Conservation (phyloP, 2,797 vertebrate species). For the Naso thynnoides region DNA sequence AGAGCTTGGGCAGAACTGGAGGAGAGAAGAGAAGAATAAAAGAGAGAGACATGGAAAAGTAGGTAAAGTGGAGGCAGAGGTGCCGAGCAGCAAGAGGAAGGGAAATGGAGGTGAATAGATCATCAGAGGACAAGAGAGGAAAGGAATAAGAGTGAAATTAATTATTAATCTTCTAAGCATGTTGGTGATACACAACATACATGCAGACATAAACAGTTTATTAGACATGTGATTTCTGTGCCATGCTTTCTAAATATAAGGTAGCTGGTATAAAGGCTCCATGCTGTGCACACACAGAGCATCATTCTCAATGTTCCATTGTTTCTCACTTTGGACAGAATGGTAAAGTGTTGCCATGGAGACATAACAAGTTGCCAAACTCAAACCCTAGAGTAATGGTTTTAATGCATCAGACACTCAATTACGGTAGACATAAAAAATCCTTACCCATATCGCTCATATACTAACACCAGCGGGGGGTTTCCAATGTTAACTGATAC, state of each 20-base stretch:
- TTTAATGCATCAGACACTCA: constrained; percentile 72
- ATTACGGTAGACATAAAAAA: constrained; percentile 68
- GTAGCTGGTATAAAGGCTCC: constrained; percentile 21
- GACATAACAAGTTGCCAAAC: constrained; percentile 76
- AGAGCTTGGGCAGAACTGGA: constrained; percentile 89
- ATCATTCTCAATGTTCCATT: constrained; percentile 41
- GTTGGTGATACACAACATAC: constrained; percentile 10
- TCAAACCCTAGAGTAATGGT: constrained; percentile 50
- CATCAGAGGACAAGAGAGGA: background rate
- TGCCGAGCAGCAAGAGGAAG: background rate
- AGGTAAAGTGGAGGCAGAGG: background rate
- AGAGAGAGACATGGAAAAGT: constrained; percentile 9
- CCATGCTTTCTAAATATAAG: constrained; percentile 20
- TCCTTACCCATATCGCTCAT: constrained; percentile 68
- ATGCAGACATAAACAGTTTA: constrained; percentile 9
- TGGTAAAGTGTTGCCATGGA: constrained; percentile 60
- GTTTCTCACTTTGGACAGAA: constrained; percentile 54
- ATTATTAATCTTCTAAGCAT: constrained; percentile 16
- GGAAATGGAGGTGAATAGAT: background rate
- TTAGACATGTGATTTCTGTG: constrained; percentile 5
- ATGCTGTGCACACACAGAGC: constrained; percentile 23
- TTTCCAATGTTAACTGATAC: constrained; percentile 80
- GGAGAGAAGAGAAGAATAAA: constrained; percentile 29
- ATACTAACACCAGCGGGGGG: constrained; percentile 65
- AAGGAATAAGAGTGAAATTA: background rate